Conservation (phyloP, 2,888 invertebrate species). For the Trissonchulus sp. region DNA sequence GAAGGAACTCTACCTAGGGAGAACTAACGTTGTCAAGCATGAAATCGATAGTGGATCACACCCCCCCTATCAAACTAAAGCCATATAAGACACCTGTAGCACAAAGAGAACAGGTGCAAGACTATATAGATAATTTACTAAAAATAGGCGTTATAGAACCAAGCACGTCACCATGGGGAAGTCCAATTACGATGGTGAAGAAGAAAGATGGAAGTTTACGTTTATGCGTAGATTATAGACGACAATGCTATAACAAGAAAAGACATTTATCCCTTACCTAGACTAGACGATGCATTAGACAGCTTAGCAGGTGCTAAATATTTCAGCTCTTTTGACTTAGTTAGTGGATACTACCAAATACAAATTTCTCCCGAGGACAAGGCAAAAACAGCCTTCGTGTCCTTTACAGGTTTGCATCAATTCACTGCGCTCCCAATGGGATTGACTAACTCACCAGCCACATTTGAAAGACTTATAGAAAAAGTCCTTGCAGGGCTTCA, state of each 20-base stretch:
- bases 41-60: too few species aligned
- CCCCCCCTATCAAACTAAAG: neutral
- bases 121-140: neutral
- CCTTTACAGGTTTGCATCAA: constrained; percentile 35
- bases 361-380: constrained; percentile 31
- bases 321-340: constrained; percentile 25
- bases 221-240: constrained; percentile 9
- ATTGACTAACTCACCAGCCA: constrained; percentile 34
- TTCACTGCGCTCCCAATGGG: constrained; percentile 30
- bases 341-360: constrained; percentile 28
- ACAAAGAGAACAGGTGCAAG: neutral
- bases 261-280: constrained; percentile 24
- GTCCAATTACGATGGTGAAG: neutral
- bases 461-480: constrained; percentile 35
- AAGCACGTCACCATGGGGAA: neutral
- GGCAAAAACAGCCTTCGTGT: constrained; percentile 34
- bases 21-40: too few species aligned
- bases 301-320: neutral
- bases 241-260: constrained; percentile 4
- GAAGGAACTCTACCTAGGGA: too few species aligned
- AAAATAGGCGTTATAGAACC: neutral
- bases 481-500: neutral
- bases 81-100: neutral
- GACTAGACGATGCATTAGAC: neutral
- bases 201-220: constrained; percentile 2